Conservation (phyloP, 2,797 vertebrate species). For the Poecilia gillii region DNA sequence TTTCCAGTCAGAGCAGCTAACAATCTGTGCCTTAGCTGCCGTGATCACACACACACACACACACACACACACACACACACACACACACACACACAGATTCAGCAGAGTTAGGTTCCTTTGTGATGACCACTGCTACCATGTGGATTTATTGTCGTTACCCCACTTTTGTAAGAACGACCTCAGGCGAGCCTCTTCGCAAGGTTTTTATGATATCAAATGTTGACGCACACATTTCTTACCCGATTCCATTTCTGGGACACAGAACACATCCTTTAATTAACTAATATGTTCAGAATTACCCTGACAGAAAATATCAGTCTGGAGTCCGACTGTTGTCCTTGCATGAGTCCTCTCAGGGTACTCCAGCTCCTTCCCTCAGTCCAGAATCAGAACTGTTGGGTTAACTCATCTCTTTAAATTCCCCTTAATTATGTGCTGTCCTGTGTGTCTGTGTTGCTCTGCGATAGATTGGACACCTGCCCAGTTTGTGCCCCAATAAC, state of each 20-base stretch:
- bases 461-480: neutral
- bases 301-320: neutral
- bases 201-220: neutral
- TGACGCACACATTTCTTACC: neutral
- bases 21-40: neutral
- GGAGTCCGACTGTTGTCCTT: neutral
- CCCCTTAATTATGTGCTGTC: neutral
- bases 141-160: neutral
- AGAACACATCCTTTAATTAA: neutral
- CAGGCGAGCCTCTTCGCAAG: neutral
- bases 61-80: neutral
- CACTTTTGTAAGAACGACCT: neutral
- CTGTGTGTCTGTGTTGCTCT: neutral
- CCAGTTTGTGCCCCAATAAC: neutral
- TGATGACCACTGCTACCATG: neutral
- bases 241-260: neutral
- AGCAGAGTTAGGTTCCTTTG: neutral
- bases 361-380: neutral
- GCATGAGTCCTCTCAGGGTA: neutral
- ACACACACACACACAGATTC: neutral
- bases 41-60: neutral
- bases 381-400: neutral
- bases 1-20: neutral
- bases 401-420: neutral
- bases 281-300: neutral